These are phyloP conservation scores for Apeira syringaria DNA, from an alignment of 2,888 invertebrate genomes.

Conservation along the genomic window DNA sequence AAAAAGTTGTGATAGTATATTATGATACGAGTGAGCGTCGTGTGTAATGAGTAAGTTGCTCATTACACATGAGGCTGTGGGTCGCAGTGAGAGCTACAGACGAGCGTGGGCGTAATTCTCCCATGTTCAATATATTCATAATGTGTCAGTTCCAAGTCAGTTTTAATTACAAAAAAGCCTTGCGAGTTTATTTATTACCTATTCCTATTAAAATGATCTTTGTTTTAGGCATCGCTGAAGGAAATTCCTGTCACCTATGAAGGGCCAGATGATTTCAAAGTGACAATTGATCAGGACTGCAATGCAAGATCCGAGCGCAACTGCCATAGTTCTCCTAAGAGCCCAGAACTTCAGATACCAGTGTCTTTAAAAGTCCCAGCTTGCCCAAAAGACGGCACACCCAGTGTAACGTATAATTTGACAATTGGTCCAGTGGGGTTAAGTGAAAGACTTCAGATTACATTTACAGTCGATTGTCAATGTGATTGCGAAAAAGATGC, in stretches of 20 bases:
- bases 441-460: slow-evolving; percentile 86
- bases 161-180: too few relatives aligned
- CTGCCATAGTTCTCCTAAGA: slow-evolving; percentile 41
- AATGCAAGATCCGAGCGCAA: slow-evolving; percentile 3
- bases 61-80: too few relatives aligned
- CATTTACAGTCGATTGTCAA: slow-evolving; percentile 88
- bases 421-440: slow-evolving; percentile 83
- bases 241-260: slow-evolving; percentile 14
- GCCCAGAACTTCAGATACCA: slow-evolving; percentile 36
- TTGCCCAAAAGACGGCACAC: too few relatives aligned
- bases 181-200: too few relatives aligned
- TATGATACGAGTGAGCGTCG: too few relatives aligned
- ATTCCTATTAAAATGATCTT: slow-evolving; percentile 12
- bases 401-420: not conserved
- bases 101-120: too few relatives aligned
- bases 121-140: too few relatives aligned
- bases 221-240: not conserved
- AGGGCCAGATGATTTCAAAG: slow-evolving; percentile 2
- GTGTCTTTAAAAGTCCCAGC: slow-evolving; percentile 43
- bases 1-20: too few relatives aligned
- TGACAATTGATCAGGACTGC: slow-evolving; percentile 8
- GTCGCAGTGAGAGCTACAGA: too few relatives aligned
- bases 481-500: slow-evolving; percentile 87
- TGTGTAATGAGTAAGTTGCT: too few relatives aligned
- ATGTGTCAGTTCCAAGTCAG: too few relatives aligned